Evolutionary conservation across 1,140 invertebrate species (phyloP).

Genomic region (Myzus persicae): DNA sequence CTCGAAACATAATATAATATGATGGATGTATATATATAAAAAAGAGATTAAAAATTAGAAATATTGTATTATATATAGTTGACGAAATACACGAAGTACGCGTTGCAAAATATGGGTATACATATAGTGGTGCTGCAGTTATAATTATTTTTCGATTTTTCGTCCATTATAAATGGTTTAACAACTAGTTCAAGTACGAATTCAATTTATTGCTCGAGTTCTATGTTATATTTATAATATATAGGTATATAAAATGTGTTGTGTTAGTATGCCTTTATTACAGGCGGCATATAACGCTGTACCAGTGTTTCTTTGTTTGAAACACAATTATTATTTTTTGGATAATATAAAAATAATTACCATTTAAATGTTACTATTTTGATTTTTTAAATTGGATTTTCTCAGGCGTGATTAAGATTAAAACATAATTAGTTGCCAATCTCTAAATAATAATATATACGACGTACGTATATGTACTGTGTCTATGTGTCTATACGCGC

Average conservation of each 20-base stretch:
- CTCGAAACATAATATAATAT: no score
- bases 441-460: neutral
- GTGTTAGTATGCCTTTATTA: neutral
- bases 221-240: neutral
- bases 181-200: conserved; percentile 38
- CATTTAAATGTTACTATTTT: neutral
- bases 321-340: neutral
- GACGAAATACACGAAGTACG: neutral
- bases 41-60: no score
- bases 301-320: conserved; percentile 10
- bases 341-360: neutral
- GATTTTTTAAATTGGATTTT: neutral
- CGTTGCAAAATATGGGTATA: neutral
- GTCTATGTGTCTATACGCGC: neutral
- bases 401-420: neutral
- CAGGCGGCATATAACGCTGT: neutral
- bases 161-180: neutral
- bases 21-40: no score
- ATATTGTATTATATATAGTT: neutral
- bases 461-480: neutral
- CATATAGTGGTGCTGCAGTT: neutral
- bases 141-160: neutral
- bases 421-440: conserved; percentile 29
- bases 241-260: neutral
- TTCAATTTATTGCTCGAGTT: neutral